Conservation (phyloP, 30 jellyfish, hydroid and myxozoan species). For the Pelagia noctiluca region DNA sequence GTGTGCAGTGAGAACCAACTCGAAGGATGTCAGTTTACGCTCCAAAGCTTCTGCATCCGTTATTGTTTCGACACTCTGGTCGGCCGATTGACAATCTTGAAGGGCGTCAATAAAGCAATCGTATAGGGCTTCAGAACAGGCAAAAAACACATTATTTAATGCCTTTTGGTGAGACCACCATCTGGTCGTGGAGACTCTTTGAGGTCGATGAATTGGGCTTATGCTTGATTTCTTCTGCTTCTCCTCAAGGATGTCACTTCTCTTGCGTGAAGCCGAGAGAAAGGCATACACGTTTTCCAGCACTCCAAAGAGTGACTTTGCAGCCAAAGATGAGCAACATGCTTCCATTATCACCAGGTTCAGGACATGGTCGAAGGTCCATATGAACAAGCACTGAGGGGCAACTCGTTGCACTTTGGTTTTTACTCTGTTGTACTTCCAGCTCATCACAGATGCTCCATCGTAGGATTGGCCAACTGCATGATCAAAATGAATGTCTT, state of each 20-base stretch:
- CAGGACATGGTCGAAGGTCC: constrained; percentile 63
- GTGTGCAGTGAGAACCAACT: no score
- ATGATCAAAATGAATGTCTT: constrained; percentile 18
- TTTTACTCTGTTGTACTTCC: constrained; percentile 23
- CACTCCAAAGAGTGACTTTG: constrained; percentile 40
- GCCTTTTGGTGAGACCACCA: constrained; percentile 70
- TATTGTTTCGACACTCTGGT: no score
- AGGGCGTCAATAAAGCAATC: no score
- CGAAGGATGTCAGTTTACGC: no score
- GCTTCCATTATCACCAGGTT: constrained; percentile 72
- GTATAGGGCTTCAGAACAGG: no score
- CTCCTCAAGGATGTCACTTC: constrained; percentile 54
- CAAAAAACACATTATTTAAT: constrained; percentile 21
- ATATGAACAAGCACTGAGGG: constrained; percentile 58
- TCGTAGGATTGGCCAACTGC: constrained; percentile 43
- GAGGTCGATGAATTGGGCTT: constrained; percentile 47
- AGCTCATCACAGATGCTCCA: constrained; percentile 18
- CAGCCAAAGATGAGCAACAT: constrained; percentile 52
- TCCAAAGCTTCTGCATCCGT: no score
- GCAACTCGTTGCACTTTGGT: constrained; percentile 46
- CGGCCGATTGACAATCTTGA: no score
- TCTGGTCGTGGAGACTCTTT: constrained; percentile 49
- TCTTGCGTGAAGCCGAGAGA: constrained; percentile 51
- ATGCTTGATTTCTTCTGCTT: constrained; percentile 52
- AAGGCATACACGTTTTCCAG: constrained; percentile 55